A percentile compares a stretch with the other conserved stretches of the same genome.
Conservation (phyloP, 2,797 vertebrate species). For the Chloroceryle amazona region DNA sequence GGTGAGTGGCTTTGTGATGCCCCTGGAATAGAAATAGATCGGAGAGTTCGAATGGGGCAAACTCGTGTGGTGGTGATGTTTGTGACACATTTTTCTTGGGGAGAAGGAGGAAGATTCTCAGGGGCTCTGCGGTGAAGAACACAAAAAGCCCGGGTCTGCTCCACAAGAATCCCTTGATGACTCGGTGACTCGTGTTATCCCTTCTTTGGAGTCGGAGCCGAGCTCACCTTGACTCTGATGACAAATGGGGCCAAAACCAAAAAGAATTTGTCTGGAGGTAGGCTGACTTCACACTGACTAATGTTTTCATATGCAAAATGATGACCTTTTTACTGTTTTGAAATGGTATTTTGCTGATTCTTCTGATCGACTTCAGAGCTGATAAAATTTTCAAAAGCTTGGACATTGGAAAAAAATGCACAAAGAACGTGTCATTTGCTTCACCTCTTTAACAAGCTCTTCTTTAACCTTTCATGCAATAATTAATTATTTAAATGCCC, state of each 20-base stretch:
- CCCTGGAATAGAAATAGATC: background rate
- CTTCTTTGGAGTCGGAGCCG: background rate
- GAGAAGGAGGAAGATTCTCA: background rate
- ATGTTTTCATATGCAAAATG: background rate
- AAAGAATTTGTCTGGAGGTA: background rate
- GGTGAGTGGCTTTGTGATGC: background rate
- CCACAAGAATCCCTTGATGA: background rate
- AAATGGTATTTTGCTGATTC: background rate
- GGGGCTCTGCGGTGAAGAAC: background rate
- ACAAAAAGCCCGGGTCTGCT: background rate
- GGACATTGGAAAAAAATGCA: background rate
- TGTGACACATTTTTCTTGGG: background rate
- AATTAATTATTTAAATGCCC: background rate
- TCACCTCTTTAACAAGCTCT: background rate
- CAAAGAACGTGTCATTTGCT: background rate
- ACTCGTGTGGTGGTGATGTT: rapidly evolving
- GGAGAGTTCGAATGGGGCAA: background rate
- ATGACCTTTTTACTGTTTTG: background rate
- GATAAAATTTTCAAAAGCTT: background rate
- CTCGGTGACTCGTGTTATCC: background rate
- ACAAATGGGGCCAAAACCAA: background rate
- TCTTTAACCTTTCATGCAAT: background rate
- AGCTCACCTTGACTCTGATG: background rate
- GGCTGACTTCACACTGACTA: background rate
- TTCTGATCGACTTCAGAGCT: background rate